phyloP scores from a whole-genome alignment of 2,113 vertebrate species.

The Willisornis vidua region DNA sequence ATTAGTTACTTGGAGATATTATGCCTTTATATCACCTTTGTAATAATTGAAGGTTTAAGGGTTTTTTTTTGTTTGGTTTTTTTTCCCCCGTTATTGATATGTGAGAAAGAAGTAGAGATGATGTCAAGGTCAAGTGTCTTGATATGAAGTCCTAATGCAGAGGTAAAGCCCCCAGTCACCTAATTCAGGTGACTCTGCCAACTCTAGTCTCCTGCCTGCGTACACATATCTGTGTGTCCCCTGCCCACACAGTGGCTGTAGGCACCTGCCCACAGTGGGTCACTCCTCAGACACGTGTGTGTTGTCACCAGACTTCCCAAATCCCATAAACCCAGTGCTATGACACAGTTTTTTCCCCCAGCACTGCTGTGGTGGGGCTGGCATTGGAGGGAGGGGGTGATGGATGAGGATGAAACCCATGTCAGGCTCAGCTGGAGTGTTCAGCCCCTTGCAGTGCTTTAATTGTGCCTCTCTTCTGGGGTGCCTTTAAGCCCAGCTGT shows the following conservation, averaged over 20 bases:
- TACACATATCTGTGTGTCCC: fast-evolving
- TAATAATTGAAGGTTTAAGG: background rate
- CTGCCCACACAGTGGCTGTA: background rate
- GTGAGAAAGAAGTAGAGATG: background rate
- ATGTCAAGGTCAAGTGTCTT: background rate
- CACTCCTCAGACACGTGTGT: fast-evolving
- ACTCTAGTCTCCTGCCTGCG: fast-evolving
- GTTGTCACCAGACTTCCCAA: background rate
- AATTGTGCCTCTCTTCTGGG: background rate
- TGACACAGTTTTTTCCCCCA: fast-evolving
- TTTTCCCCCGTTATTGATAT: background rate
- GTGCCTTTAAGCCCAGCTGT: background rate
- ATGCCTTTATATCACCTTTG: background rate
- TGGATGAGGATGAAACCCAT: background rate
- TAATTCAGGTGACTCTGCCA: fast-evolving
- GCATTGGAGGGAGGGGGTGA: fast-evolving
- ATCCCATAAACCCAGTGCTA: background rate
- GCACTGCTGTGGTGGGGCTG: background rate
- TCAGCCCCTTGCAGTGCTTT: background rate
- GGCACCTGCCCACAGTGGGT: background rate
- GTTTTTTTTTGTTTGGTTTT: background rate
- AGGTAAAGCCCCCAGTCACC: background rate
- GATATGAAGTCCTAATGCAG: background rate
- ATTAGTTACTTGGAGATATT: background rate
- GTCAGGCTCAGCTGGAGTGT: background rate